Percentiles rank a stretch among this genome's conserved stretches.
Evolutionary conservation across 2,888 invertebrate genomes (phyloP).

Genomic region (Isoperla grammatica): DNA sequence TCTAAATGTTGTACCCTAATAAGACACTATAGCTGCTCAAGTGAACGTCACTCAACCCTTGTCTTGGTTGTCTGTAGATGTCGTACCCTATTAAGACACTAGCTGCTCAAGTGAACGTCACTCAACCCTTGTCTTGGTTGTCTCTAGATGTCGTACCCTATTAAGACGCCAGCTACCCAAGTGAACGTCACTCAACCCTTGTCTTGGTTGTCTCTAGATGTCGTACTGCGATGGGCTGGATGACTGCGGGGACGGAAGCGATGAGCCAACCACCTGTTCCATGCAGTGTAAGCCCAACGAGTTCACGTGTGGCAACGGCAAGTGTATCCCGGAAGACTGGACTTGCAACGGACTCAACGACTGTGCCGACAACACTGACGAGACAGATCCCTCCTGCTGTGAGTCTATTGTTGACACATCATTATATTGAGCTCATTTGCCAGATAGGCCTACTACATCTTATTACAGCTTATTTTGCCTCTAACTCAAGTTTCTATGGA

Average conservation of each 20-base stretch:
- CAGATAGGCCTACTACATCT: not conserved
- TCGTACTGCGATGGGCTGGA: slow-evolving; percentile 62
- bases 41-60: too few species aligned
- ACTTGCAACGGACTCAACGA: slow-evolving; percentile 69
- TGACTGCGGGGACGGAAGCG: slow-evolving; percentile 45
- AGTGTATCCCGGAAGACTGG: slow-evolving; percentile 58
- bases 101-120: too few species aligned
- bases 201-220: slow-evolving; percentile 38
- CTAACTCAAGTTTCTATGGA: too few species aligned
- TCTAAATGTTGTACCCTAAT: too few species aligned
- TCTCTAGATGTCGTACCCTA: slow-evolving; percentile 47
- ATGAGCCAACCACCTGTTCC: slow-evolving; percentile 34
- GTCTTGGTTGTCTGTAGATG: too few species aligned
- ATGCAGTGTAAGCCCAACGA: slow-evolving; percentile 42
- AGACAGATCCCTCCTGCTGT: slow-evolving; percentile 51
- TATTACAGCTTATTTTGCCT: too few species aligned
- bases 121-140: slow-evolving; percentile 1
- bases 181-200: too few species aligned
- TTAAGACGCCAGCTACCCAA: too few species aligned
- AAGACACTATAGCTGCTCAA: too few species aligned
- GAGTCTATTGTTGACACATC: too few species aligned
- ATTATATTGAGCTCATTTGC: slow-evolving; percentile 6
- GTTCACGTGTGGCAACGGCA: slow-evolving; percentile 56
- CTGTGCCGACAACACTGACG: slow-evolving; percentile 65
- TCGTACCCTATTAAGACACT: too few species aligned